Conservation (phyloP, 2,888 invertebrate genomes). For the Scaptomyza parva region DNA sequence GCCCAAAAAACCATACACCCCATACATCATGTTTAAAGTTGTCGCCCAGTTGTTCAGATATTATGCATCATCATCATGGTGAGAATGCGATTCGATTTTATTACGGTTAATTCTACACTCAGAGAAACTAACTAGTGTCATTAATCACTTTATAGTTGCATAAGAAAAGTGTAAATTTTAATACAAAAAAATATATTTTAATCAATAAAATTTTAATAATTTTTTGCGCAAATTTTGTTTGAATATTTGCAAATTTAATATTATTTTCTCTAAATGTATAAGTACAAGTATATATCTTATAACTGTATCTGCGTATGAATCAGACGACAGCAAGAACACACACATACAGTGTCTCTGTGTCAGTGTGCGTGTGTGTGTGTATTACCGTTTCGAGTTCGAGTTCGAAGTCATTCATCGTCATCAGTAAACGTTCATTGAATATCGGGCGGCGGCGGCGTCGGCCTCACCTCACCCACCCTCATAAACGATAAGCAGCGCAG, state of each 20-base stretch:
- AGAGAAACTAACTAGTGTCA: too few species aligned
- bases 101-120: not conserved
- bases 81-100: constrained; percentile 58
- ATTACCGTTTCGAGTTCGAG: constrained; percentile 7
- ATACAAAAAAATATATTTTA: too few species aligned
- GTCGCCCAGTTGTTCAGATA: constrained; percentile 32
- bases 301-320: constrained; percentile 55
- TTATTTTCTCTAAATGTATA: not conserved
- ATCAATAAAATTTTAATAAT: too few species aligned
- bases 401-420: constrained; percentile 46
- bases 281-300: constrained; percentile 4
- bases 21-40: constrained; percentile 46
- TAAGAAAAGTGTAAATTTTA: too few species aligned
- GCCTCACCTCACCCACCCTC: constrained; percentile 48
- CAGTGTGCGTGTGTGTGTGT: constrained; percentile 4
- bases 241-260: not conserved
- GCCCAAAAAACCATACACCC: not conserved
- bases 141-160: too few species aligned
- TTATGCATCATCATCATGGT: constrained; percentile 74
- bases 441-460: too few species aligned
- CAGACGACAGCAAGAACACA: constrained; percentile 44
- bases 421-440: constrained; percentile 66
- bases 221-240: not conserved
- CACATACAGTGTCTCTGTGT: constrained; percentile 6
- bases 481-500: constrained; percentile 73